Conservation (phyloP, 2,113 vertebrate genomes). For the Vombatus ursinus region DNA sequence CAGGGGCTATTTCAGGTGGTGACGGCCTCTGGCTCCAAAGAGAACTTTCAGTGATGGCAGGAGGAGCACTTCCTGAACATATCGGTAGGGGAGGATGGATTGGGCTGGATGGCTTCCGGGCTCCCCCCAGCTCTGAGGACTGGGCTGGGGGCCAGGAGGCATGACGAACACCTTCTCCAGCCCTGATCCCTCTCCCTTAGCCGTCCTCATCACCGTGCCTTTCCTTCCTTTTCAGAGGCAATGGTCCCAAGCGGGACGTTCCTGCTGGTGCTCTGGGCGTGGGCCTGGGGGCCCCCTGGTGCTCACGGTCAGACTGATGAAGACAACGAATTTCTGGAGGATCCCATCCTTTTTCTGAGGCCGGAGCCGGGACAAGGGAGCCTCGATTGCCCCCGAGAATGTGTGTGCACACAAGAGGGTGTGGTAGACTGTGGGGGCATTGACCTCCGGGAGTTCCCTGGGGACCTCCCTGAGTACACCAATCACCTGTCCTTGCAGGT, state of each 20-base stretch:
- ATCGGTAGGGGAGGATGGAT: background rate
- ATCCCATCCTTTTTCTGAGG: conserved; percentile 69
- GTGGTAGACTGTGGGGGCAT: conserved; percentile 95
- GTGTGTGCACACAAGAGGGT: conserved; percentile 90
- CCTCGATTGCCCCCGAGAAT: conserved; percentile 88
- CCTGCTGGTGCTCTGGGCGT: conserved; percentile 81
- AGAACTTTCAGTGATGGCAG: too few relatives aligned
- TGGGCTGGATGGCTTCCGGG: background rate
- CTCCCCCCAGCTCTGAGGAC: background rate
- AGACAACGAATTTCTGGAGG: conserved; percentile 77
- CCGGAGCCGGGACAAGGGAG: conserved; percentile 47
- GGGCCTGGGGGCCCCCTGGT: conserved; percentile 56
- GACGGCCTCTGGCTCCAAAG: too few relatives aligned
- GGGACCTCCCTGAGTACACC: conserved; percentile 86
- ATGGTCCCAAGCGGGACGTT: conserved; percentile 77
- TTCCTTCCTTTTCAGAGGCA: conserved; percentile 65
- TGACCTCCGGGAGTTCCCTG: conserved; percentile 92
- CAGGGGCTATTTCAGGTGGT: background rate
- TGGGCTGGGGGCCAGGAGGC: background rate
- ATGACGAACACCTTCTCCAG: too few relatives aligned
- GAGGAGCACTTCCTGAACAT: background rate
- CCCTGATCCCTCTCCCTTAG: background rate
- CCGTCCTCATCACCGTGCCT: background rate
- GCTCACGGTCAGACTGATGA: conserved; percentile 79
- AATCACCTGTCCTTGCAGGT: conserved; percentile 96